Evolutionary conservation across 1,140 invertebrate genomes (phyloP), one percentile per base, ranked within the genome.

Genomic region (Aleiodes sp.): DNA sequence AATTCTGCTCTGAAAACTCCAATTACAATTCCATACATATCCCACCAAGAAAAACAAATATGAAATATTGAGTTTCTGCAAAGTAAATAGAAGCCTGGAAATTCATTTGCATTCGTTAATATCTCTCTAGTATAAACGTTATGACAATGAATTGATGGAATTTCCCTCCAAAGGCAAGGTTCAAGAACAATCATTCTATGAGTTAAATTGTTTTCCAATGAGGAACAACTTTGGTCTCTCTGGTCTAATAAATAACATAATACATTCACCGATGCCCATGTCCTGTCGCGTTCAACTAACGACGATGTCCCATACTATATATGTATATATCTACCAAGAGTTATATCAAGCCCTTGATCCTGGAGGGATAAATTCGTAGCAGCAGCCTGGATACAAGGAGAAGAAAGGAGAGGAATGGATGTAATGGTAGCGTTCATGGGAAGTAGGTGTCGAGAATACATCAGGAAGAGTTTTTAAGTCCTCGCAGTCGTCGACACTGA

Each of bases 401-500:
- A 12, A 14, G 56, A 16, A 26, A 31, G 26, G n/a, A 14, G 24
- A 9, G 9, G 10, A 10, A 39, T 33, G 12, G 31, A 59, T 35
- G 46, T 37, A 31, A 31, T 14, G 28, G 3, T 8, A 26, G 56
- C 7, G 26, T n/a, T 14, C 56, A 39, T 67, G 35, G 52, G 29
- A 57, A 46, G 65, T 61, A 43, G 43, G 68, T 52, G 35, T 21
- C 33, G 62, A 46, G 56, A 28, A 29, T 59, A 59, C 56, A 59
- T 52, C 46, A 52, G 46, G 21, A 70, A 43, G 52, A 64, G 68
- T 70, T 70, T 70, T 70, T 70, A 59, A 70, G 68, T 59, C 56
- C 68, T 64, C 64, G 62, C 14, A 33, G 68, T 39, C 52, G 66
- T 31, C 63, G 76, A 75, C 77, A 74, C 57, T 78, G 77, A 79